A percentile compares a stretch with the other conserved stretches of the same genome.
Evolutionary conservation across 2,113 vertebrate species (phyloP).

Genomic region (Protobothrops flavoviridis): DNA sequence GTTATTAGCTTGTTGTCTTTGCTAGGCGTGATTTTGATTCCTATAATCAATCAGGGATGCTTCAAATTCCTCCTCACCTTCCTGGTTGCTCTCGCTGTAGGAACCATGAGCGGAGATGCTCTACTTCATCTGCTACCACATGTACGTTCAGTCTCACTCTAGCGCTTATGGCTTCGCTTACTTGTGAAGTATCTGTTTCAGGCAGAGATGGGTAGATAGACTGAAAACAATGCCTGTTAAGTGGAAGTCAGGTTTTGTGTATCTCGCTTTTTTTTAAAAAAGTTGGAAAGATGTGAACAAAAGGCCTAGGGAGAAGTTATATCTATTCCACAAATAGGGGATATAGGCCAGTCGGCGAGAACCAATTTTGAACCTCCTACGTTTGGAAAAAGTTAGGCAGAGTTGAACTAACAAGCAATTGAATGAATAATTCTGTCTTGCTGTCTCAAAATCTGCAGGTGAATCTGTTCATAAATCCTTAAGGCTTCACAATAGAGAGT

Average conservation of each 20-base stretch:
- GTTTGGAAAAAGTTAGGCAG: not conserved
- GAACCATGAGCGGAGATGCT: conserved; percentile 96
- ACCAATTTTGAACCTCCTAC: not conserved
- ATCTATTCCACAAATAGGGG: not conserved
- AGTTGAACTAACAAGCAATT: not conserved
- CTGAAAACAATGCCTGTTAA: not conserved
- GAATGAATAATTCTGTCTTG: not conserved
- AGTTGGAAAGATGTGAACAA: not conserved
- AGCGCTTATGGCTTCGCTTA: not conserved
- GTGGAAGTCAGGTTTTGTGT: not conserved
- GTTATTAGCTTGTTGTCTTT: conserved; percentile 97
- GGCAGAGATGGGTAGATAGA: not conserved
- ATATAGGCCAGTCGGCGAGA: too few relatives aligned
- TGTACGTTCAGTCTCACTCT: conserved; percentile 70
- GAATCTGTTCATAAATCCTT: too few relatives aligned
- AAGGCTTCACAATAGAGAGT: not conserved
- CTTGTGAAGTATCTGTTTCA: not conserved
- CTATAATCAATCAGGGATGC: conserved; percentile 96
- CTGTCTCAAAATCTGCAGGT: not conserved
- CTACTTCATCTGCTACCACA: conserved; percentile 96
- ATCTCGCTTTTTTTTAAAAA: conserved; percentile 1
- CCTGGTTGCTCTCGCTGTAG: conserved; percentile 95
- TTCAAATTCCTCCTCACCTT: conserved; percentile 99
- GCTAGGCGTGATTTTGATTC: conserved; percentile 92
- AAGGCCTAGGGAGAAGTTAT: not conserved